phyloP scores from a whole-genome alignment of 2,113 vertebrate species.

The Microcebus griseorufus region DNA sequence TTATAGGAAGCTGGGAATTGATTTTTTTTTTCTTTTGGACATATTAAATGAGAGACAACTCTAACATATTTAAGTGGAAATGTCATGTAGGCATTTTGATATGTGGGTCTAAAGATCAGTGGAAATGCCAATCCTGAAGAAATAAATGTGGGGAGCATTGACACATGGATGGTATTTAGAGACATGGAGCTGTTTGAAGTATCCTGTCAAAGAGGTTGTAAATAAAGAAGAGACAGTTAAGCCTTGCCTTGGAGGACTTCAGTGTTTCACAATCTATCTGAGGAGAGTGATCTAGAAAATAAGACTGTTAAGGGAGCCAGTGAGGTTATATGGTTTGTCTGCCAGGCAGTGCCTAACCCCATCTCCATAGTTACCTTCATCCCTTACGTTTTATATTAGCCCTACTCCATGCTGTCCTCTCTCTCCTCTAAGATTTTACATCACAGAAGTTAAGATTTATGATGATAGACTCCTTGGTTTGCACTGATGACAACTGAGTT shows the following conservation, averaged over 20 bases:
- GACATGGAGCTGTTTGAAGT: not conserved
- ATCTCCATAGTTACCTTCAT: not conserved
- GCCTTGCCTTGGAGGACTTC: not conserved
- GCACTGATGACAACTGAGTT: not conserved
- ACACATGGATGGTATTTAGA: not conserved
- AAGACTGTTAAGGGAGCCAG: not conserved
- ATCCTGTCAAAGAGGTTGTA: not conserved
- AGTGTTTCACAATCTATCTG: not conserved
- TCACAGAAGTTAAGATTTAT: not conserved
- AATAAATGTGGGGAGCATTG: not conserved
- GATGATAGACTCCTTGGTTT: not conserved
- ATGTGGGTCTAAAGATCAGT: not conserved
- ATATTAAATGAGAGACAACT: not conserved
- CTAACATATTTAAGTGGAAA: not conserved
- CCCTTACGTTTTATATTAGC: accelerated
- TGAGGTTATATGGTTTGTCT: not conserved
- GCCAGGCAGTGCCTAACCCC: accelerated
- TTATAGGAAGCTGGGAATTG: not conserved
- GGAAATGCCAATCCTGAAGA: not conserved
- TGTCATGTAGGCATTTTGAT: not conserved
- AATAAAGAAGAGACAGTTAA: not conserved
- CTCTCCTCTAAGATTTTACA: not conserved
- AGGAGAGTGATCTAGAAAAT: not conserved
- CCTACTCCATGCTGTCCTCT: not conserved
- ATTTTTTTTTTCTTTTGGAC: not conserved